Evolutionary conservation across 2,797 vertebrate species (phyloP).

Genomic region (Moxostoma hubbsi): DNA sequence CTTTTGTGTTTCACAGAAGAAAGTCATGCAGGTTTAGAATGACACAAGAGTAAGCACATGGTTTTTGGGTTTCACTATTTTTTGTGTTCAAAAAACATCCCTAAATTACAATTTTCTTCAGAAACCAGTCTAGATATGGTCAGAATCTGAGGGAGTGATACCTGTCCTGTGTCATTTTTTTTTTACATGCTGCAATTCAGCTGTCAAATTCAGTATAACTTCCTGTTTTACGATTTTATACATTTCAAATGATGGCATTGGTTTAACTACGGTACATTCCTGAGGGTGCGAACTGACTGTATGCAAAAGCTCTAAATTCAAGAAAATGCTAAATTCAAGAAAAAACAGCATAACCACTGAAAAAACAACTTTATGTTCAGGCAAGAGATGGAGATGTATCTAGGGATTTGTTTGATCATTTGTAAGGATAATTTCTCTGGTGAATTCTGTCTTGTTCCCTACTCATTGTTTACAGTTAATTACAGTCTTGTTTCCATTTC

Average conservation of each 20-base stretch:
- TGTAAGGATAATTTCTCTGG: not conserved
- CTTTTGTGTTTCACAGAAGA: no score
- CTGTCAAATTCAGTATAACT: constrained; percentile 2
- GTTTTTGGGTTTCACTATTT: no score
- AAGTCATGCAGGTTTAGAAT: no score
- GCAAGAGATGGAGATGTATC: not conserved
- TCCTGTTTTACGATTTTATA: constrained; percentile 4
- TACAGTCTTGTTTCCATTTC: constrained; percentile 9
- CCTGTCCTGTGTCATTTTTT: constrained; percentile 7
- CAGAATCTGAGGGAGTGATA: constrained; percentile 45
- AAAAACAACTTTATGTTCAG: not conserved
- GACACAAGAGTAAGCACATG: no score
- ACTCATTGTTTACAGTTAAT: constrained; percentile 46
- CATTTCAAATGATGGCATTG: not conserved
- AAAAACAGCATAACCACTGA: not conserved
- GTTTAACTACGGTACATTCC: not conserved
- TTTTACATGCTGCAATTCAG: constrained; percentile 51
- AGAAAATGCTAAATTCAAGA: not conserved
- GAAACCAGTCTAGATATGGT: constrained; percentile 25
- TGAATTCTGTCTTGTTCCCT: not conserved
- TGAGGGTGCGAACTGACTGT: not conserved
- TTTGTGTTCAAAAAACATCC: not conserved
- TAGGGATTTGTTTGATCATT: no score
- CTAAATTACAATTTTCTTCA: constrained; percentile 15
- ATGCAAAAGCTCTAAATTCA: not conserved